phyloP scores from a whole-genome alignment of 2,888 invertebrate genomes.

The Brenthis daphne region DNA sequence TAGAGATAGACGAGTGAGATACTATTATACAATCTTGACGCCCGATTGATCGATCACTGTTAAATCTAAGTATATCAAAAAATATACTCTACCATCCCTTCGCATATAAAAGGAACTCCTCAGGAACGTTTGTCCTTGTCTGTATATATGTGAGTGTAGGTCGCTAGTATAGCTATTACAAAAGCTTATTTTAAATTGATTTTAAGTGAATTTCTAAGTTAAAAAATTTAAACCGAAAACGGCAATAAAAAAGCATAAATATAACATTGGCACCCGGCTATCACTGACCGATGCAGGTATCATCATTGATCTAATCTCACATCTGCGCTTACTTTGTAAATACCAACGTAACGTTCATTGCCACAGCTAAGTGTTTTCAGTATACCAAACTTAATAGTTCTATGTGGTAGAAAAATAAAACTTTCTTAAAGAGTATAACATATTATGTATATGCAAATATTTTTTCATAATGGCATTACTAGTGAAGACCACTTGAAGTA shows the following conservation, averaged over 20 bases:
- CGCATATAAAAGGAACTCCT: too few relatives aligned
- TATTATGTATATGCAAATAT: background rate
- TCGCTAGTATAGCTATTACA: too few relatives aligned
- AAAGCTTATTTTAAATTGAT: too few relatives aligned
- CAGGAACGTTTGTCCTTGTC: too few relatives aligned
- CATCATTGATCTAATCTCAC: constrained; percentile 71
- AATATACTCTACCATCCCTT: too few relatives aligned
- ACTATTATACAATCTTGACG: constrained; percentile 12
- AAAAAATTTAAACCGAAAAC: background rate
- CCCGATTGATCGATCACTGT: constrained; percentile 12
- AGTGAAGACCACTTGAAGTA: background rate
- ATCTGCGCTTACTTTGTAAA: constrained; percentile 67
- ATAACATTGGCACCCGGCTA: constrained; percentile 44
- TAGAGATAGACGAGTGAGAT: background rate
- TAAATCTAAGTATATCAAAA: background rate
- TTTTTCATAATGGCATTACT: background rate
- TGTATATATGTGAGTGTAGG: too few relatives aligned
- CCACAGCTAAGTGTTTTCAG: constrained; percentile 34
- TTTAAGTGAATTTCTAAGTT: too few relatives aligned
- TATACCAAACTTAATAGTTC: background rate
- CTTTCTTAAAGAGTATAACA: background rate
- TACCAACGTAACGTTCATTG: constrained; percentile 36
- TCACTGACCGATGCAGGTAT: constrained; percentile 56
- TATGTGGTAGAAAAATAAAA: background rate
- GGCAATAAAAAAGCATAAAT: constrained; percentile 30